Base-by-base conservation (phyloP, 2,888 invertebrate species). In the Drosophila dives region DNA sequence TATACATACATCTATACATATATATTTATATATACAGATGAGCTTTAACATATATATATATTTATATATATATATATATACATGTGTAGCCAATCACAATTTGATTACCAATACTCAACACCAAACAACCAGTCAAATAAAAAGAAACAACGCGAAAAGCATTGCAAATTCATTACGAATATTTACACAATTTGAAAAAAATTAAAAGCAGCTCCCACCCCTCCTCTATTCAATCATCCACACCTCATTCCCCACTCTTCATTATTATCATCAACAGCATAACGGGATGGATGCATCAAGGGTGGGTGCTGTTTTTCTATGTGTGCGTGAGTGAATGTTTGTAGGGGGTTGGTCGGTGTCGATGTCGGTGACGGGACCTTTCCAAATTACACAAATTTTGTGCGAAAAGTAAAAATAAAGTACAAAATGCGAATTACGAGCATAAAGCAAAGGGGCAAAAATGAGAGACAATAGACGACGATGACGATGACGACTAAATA, bases 381-480 rank as follows among this genome's bases (percentile, higher is more conserved):
- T 77, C 72, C 72, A 83, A 85, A 85, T 86, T 83, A 88, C 81
- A 88, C 56, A 54, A 56, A 79, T 77, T 75, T 78, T 86, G 80
- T 81, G 83, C 88, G 66, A 87, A 86, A 83, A 79, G 72, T 72
- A 81, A 56, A 80, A 80, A 79, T 87, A 45, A 83, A 78, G 69
- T 72, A 77, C 56, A 80, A 76, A 80, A 85, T 88, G 88, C 88
- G 85, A 85, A 85, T 83, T 76, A 81, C 88, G 65, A 86, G 59
- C 83, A 58, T 66, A 85, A 81, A 81, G 79, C 81, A 81, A 73
- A 80, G 59, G 79, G 71, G 67, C 71, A 77, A 88, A 23, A 83
- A 66, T 54, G 71, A 77, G 75, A 83, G 75, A 80, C 83, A 80
- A 80, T 72, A 63, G 77, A 40, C 66, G 77, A 40, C 66, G 53